Conservation (phyloP, 2,113 vertebrate genomes). For the Hippocampus zosterae region DNA sequence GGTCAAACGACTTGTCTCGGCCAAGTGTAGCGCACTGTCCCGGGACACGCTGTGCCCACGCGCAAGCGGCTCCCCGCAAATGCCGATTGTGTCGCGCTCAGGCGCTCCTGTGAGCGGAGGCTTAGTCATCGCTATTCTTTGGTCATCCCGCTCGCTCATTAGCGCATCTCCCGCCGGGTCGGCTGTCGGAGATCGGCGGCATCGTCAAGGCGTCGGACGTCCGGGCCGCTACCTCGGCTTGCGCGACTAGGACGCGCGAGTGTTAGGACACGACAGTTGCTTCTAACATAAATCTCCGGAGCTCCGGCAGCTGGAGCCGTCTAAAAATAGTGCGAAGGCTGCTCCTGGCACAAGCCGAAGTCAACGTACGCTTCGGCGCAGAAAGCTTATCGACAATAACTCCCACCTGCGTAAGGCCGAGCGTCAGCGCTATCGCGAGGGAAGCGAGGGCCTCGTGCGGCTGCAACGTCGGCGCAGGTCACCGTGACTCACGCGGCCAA, state of each 20-base stretch:
- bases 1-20: slow-evolving; percentile 26
- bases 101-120: slow-evolving; percentile 40
- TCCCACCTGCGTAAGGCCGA: slow-evolving; percentile 55
- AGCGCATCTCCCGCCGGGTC: slow-evolving; percentile 23
- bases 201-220: slow-evolving; percentile 18
- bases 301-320: slow-evolving; percentile 63
- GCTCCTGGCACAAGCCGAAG: slow-evolving; percentile 48
- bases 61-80: slow-evolving; percentile 35
- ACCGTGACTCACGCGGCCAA: slow-evolving; percentile 54
- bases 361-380: slow-evolving; percentile 56
- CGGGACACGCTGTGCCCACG: slow-evolving; percentile 27
- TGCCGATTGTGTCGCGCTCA: slow-evolving; percentile 40
- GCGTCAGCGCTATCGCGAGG: slow-evolving; percentile 56
- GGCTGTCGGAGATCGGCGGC: slow-evolving; percentile 24
- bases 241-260: slow-evolving; percentile 30
- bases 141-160: slow-evolving; percentile 40
- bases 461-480: slow-evolving; percentile 34
- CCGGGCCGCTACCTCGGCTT: slow-evolving; percentile 6
- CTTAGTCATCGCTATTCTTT: slow-evolving; percentile 55
- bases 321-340: slow-evolving; percentile 66
- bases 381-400: slow-evolving; percentile 50
- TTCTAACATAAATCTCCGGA: slow-evolving; percentile 62
- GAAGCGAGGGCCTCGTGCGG: slow-evolving; percentile 56
- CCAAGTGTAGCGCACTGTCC: slow-evolving; percentile 23
- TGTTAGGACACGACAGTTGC: slow-evolving; percentile 58